phyloP scores from a whole-genome alignment of 2,113 vertebrate genomes.

The Zootoca vivipara region DNA sequence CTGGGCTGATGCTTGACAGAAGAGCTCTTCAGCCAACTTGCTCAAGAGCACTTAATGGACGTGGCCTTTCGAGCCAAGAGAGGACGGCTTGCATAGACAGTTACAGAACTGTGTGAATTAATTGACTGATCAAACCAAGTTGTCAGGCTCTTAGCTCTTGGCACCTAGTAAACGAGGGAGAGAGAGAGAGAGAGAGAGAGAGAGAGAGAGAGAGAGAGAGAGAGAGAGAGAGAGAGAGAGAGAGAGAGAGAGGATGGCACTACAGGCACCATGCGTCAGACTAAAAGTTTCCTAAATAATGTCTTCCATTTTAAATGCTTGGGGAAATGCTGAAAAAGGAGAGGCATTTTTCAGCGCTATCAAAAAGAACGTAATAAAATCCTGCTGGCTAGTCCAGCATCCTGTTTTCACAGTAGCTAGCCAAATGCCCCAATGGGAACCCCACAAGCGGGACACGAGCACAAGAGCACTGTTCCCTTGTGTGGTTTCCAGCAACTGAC shows the following conservation, averaged over 20 bases:
- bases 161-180: background rate
- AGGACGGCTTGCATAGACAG: background rate
- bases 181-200: too few species aligned
- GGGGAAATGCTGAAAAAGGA: background rate
- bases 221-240: too few species aligned
- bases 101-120: background rate
- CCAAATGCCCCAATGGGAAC: too few species aligned
- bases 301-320: background rate
- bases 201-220: too few species aligned
- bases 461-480: too few species aligned
- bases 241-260: background rate
- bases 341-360: too few species aligned
- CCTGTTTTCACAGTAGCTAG: too few species aligned
- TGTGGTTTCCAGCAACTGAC: background rate
- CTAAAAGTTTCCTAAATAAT: background rate
- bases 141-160: background rate
- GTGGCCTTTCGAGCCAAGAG: background rate
- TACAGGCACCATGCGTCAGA: background rate
- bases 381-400: too few species aligned
- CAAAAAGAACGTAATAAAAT: too few species aligned
- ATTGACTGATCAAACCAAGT: background rate
- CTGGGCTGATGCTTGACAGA: background rate
- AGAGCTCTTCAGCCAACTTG: background rate
- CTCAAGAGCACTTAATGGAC: background rate
- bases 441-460: too few species aligned